Base-by-base conservation (phyloP, 2,113 vertebrate genomes). In the Mellivora capensis region DNA sequence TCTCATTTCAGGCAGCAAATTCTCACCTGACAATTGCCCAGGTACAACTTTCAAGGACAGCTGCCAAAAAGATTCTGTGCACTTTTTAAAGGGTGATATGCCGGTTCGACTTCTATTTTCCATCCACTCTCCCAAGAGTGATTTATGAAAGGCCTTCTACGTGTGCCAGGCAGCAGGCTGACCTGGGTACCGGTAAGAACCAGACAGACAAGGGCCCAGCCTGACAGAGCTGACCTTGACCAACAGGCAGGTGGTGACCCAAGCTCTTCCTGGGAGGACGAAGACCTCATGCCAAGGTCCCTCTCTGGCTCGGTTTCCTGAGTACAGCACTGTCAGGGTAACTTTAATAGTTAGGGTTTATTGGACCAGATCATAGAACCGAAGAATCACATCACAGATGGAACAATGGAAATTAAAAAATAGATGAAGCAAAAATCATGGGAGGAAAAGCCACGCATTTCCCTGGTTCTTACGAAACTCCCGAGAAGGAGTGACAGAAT, bases 231-330 rank as follows among this genome's bases (percentile, higher is more conserved):
- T 72, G 10, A 47, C n/a, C 79, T 57, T 74, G 80, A 85, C 27
- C 10, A 20, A 49, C 29, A 62, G 44, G 52, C 7, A 9, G 31
- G 18, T 25, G 5, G 37, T 34, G 13, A 37, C n/a, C 4, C 2
- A 34, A 42, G 3, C 10, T 18, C 42, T 27, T 1, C 7, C 18
- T 0, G 0, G n/a, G 25, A 44, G 2, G 2, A 18, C 12, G 1
- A 25, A 31, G 29, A 31, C 17, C 37, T n/a, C 37, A 21, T 27
- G 7, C n/a, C 34, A 29, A 23, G 64, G 29, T 39, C 54, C 62
- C 10, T 67, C 84, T 77, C 42, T 4, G 23, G 37, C 15, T 49
- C 4, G 2, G 25, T 67, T 83, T 61, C 59, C 29, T 6, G 0
- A 39, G 77, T 44, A 85, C 13, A 74, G 18, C 39, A n/a, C 8